Conservation (phyloP, 2,888 invertebrate genomes). For the Coelinius sp. region DNA sequence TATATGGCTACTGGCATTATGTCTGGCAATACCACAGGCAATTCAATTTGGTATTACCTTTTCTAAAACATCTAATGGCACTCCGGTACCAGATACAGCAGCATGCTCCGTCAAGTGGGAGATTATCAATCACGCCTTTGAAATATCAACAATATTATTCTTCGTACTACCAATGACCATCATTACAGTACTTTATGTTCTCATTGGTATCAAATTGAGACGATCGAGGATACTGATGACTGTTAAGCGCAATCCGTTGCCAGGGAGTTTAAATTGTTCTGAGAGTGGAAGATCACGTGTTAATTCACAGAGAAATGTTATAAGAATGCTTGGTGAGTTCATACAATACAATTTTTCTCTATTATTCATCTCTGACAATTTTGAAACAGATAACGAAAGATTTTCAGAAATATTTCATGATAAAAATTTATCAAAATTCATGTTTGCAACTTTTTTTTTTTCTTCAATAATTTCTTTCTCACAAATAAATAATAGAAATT, state of each 20-base stretch:
- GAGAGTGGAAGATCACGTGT: constrained; percentile 65
- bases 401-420: no score
- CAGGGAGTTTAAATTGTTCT: constrained; percentile 74
- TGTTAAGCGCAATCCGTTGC: constrained; percentile 73
- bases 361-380: background rate
- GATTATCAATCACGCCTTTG: constrained; percentile 80
- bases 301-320: constrained; percentile 76
- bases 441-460: no score
- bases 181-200: constrained; percentile 85
- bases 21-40: constrained; percentile 84
- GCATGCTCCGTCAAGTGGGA: constrained; percentile 76
- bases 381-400: no score
- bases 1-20: constrained; percentile 85
- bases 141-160: constrained; percentile 85
- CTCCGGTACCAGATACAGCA: constrained; percentile 71
- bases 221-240: constrained; percentile 73
- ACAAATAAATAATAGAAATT: no score
- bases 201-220: constrained; percentile 82
- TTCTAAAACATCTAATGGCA: constrained; percentile 66
- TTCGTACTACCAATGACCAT: constrained; percentile 91
- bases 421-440: no score
- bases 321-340: constrained; percentile 84
- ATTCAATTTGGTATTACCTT: constrained; percentile 84
- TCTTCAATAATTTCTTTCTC: no score
- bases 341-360: background rate